Conservation (phyloP, 2,888 invertebrate genomes). For the Helleia helle region DNA sequence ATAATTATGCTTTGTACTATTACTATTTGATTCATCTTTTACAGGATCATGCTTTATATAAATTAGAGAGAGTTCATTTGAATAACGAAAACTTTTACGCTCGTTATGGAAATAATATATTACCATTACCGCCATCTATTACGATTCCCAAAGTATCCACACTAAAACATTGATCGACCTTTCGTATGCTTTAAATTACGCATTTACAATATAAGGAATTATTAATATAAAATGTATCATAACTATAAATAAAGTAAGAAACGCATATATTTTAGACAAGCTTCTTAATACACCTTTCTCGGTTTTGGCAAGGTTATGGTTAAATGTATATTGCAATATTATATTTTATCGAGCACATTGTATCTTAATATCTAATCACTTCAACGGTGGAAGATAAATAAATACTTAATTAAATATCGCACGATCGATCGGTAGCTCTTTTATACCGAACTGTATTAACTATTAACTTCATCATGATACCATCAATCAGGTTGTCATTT, state of each 20-base stretch:
- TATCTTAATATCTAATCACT: not conserved
- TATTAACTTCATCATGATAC: too few relatives aligned
- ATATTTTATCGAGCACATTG: too few relatives aligned
- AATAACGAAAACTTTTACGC: conserved; percentile 62
- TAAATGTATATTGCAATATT: too few relatives aligned
- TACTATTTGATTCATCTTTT: conserved; percentile 32
- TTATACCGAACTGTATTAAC: too few relatives aligned
- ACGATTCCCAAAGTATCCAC: conserved; percentile 62
- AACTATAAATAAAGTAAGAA: conserved; percentile 8
- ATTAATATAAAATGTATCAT: not conserved
- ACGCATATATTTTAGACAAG: conserved; percentile 1
- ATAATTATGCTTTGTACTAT: conserved; percentile 3
- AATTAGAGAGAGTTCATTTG: conserved; percentile 25
- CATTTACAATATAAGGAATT: not conserved
- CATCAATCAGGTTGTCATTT: too few relatives aligned
- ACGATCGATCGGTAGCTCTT: too few relatives aligned
- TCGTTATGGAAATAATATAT: conserved; percentile 64
- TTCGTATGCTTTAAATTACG: conserved; percentile 1
- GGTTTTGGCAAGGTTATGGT: not conserved
- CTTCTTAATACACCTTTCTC: not conserved
- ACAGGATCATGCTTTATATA: conserved; percentile 42
- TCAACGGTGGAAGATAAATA: not conserved
- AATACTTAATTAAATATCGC: too few relatives aligned
- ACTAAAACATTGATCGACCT: conserved; percentile 32
- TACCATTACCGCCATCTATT: conserved; percentile 61